Conservation (phyloP, 2,888 invertebrate species). For the Drosophila eohydei region DNA sequence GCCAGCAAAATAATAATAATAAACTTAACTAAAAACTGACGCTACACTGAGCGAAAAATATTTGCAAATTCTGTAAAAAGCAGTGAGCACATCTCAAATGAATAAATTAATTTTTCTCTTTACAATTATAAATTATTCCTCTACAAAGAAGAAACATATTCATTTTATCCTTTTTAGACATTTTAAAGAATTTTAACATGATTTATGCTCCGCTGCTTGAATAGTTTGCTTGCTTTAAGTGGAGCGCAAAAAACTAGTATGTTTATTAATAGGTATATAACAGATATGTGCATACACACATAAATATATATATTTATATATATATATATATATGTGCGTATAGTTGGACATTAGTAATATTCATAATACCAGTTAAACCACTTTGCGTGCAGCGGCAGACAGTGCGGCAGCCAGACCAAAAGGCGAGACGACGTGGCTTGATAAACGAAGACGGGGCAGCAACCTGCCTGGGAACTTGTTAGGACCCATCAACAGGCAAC, state of each 20-base stretch:
- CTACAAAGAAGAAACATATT: not conserved
- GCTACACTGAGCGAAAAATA: constrained; percentile 5
- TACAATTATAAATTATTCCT: not conserved
- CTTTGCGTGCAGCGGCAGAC: constrained; percentile 74
- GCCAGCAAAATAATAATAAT: constrained; percentile 11
- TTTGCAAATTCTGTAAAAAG: not conserved
- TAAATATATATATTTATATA: not conserved
- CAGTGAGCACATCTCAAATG: not conserved
- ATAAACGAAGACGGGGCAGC: constrained; percentile 23
- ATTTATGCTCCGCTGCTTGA: not conserved
- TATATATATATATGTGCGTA: not conserved
- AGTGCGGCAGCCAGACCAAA: constrained; percentile 56
- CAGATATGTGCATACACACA: constrained; percentile 2
- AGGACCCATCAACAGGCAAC: constrained; percentile 33
- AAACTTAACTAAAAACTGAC: constrained; percentile 29
- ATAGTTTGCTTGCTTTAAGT: constrained; percentile 9
- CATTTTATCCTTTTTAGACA: not conserved
- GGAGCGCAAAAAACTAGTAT: constrained; percentile 22
- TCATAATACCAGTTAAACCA: constrained; percentile 75
- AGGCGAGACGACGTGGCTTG: constrained; percentile 13
- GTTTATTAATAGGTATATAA: constrained; percentile 27
- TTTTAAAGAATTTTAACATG: constrained; percentile 1
- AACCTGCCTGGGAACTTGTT: constrained; percentile 59
- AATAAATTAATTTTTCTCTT: not conserved
- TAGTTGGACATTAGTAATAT: constrained; percentile 59